Conservation (phyloP, 2,797 vertebrate species). For the Emydoidea blandingii region DNA sequence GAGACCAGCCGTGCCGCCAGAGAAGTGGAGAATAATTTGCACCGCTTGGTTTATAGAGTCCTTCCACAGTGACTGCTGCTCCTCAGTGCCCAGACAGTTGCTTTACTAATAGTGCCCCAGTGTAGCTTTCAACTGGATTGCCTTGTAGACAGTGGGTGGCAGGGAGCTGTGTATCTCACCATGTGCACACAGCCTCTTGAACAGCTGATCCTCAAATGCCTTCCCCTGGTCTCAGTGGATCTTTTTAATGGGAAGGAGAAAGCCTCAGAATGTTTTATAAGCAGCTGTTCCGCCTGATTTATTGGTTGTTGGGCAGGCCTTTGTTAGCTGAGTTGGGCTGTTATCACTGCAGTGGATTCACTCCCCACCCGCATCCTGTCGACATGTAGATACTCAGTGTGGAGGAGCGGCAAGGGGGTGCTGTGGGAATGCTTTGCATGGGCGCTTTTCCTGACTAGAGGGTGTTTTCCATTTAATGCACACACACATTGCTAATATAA, state of each 20-base stretch:
- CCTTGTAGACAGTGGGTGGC: neutral
- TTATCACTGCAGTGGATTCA: neutral
- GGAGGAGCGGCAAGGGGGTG: neutral
- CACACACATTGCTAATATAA: neutral
- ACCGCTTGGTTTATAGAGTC: neutral
- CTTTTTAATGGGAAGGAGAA: neutral
- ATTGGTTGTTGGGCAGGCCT: neutral
- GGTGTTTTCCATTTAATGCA: too few species aligned
- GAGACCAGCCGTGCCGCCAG: neutral
- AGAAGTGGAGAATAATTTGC: neutral
- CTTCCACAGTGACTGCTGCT: neutral
- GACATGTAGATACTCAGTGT: neutral
- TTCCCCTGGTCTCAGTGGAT: neutral
- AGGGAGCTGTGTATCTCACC: rapidly evolving
- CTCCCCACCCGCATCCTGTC: too few species aligned
- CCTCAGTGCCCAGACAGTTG: neutral
- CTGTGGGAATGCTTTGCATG: neutral
- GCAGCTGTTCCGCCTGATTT: neutral
- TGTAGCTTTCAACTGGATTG: neutral
- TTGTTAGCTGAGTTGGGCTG: neutral
- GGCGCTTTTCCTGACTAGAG: too few species aligned
- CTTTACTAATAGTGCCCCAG: neutral
- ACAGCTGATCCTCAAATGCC: neutral
- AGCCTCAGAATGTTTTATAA: neutral
- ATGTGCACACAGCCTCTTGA: neutral